Conservation (phyloP, 2,113 vertebrate genomes). For the Solea solea region DNA sequence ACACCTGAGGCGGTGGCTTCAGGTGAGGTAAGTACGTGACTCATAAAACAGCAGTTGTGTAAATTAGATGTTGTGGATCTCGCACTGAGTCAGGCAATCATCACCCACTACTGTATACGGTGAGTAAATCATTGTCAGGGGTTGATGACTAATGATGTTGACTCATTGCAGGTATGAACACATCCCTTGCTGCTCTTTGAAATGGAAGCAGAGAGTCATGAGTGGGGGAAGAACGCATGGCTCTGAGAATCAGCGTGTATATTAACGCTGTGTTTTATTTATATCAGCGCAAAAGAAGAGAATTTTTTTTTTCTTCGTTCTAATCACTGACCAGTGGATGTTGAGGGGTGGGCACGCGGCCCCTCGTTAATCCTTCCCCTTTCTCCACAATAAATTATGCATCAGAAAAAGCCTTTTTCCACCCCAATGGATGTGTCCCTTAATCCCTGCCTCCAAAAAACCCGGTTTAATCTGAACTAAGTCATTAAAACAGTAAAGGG, state of each 20-base stretch:
- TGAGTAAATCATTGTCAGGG: constrained; percentile 50
- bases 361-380: constrained; percentile 61
- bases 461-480: constrained; percentile 81
- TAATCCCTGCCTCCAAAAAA: constrained; percentile 79
- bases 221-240: background rate
- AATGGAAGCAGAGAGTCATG: constrained; percentile 31
- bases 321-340: constrained; percentile 69
- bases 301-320: constrained; percentile 25
- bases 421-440: constrained; percentile 75
- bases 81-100: constrained; percentile 64
- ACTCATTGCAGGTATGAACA: constrained; percentile 45
- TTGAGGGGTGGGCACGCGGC: constrained; percentile 50
- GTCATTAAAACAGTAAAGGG: constrained; percentile 83
- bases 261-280: constrained; percentile 2
- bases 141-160: constrained; percentile 52
- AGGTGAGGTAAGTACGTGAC: constrained; percentile 48
- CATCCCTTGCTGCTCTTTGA: constrained; percentile 25
- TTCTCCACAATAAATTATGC: constrained; percentile 72
- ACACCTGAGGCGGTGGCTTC: constrained; percentile 33
- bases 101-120: constrained; percentile 49
- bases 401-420: constrained; percentile 69
- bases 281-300: background rate
- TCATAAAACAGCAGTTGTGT: constrained; percentile 65
- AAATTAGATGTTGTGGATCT: constrained; percentile 65
- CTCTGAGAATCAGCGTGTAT: background rate